Evolutionary conservation across 2,888 invertebrate genomes (phyloP), one percentile per base, ranked within the genome.

Genomic region (Ptilodon capucinus): DNA sequence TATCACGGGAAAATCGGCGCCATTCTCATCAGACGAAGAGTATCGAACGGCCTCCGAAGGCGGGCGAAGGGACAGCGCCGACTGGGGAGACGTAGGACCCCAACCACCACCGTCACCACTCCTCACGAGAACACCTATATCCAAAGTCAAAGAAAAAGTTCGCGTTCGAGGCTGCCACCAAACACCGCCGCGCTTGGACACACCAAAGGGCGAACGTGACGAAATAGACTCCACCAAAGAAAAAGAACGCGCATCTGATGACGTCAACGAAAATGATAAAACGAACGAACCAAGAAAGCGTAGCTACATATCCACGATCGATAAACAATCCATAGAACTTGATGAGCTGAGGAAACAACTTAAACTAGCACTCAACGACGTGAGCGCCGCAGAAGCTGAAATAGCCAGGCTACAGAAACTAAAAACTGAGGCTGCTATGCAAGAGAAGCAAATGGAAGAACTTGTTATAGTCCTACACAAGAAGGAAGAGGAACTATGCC

Each of bases 1-100:
- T 18, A 81, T 92, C 36, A 94, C 93, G 1, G 93, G 92, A 9
- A 92, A 94, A 57, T 94, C 95, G 2, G 92, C 95, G 13, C 91
- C 96, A 11, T 95, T 96, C 71, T 96, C 96, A 0, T 97, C 97
- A 0, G 96, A 97, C 69, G 97, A 97, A 74, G 97, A 97, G 74
- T 97, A 97, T 70, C 92, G 95, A 71, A 97, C 97, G 0, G 97
- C 97, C 8, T 97, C 97, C 0, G 97, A 97, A 82, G 95, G 95
- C 41, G 95, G 95, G 0, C 87, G 95, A n/a, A 87, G 96, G 40
- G 95, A 96, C 65, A 96, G 95, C 59, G 95, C 95, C 16, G 97
- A 97, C 72, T 97, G 96, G 96, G 95, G 95, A 19, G 96, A 94
- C 55, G 74, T 88, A 48, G 83, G 80, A 2, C 68, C 86, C 2